A percentile compares a stretch with the other conserved stretches of the same genome.
Conservation (phyloP, 2,888 invertebrate genomes). For the Scaptomyza polygonia region DNA sequence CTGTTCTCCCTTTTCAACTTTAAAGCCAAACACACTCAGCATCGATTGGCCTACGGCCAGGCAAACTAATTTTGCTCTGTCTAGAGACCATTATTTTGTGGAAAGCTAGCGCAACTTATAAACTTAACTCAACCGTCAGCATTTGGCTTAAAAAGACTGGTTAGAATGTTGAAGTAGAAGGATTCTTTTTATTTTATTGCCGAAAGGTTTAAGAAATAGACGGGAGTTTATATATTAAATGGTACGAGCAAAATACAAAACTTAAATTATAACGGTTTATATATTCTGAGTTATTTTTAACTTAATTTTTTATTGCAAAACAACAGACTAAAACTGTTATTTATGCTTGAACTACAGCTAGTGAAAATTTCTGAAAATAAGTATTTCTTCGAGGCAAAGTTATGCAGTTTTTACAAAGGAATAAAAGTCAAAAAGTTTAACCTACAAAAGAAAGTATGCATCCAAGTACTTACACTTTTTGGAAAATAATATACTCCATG, state of each 20-base stretch:
- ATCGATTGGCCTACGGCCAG: slow-evolving; percentile 55
- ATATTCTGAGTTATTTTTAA: too few relatives aligned
- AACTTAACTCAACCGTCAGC: slow-evolving; percentile 37
- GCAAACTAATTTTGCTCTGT: slow-evolving; percentile 51
- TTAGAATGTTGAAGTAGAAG: slow-evolving; percentile 1
- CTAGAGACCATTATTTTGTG: slow-evolving; percentile 16
- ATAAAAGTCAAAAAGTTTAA: neutral
- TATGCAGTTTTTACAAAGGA: neutral
- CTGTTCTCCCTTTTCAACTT: slow-evolving; percentile 10
- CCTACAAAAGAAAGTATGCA: neutral
- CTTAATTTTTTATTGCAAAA: too few relatives aligned
- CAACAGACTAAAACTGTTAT: neutral
- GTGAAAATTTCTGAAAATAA: neutral
- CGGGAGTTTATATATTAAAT: too few relatives aligned
- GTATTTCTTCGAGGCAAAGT: neutral
- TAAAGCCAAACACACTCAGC: slow-evolving; percentile 12
- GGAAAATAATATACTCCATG: neutral
- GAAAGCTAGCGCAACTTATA: slow-evolving; percentile 39
- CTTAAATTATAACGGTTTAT: too few relatives aligned
- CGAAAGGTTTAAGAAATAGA: too few relatives aligned
- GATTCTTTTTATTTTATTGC: too few relatives aligned
- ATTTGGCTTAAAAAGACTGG: slow-evolving; percentile 35
- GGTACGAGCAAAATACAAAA: too few relatives aligned
- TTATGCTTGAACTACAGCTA: neutral
- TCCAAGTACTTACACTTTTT: neutral